These are phyloP conservation scores for Diarsia dahlii DNA, from an alignment of 2,888 invertebrate genomes.

Conservation along the genomic window DNA sequence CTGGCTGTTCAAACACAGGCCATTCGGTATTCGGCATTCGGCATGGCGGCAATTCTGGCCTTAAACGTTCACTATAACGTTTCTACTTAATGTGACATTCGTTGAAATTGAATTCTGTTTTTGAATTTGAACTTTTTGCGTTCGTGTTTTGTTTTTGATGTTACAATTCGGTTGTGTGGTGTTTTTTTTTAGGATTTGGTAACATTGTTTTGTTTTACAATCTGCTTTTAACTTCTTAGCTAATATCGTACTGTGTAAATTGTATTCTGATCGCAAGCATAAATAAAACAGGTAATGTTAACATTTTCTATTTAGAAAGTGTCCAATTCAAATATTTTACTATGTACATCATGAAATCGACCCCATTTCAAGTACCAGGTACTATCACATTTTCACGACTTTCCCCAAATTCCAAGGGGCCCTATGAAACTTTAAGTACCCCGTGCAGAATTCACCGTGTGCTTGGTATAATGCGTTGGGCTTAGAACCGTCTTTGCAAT, in stretches of 20 bases:
- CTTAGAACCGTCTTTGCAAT: constrained; percentile 21
- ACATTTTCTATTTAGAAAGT: neutral
- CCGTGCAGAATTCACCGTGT: neutral
- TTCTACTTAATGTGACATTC: constrained; percentile 38
- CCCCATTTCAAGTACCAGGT: neutral
- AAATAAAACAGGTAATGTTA: neutral
- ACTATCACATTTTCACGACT: too few species aligned
- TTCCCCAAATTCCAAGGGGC: neutral
- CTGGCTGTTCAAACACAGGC: constrained; percentile 58
- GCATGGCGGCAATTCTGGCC: constrained; percentile 41
- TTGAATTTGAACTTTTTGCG: constrained; percentile 33
- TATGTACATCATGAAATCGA: neutral
- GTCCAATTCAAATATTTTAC: neutral
- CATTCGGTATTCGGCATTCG: constrained; percentile 42
- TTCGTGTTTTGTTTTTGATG: constrained; percentile 14
- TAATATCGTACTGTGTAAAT: neutral
- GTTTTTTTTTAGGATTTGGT: constrained; percentile 8
- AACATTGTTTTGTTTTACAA: neutral
- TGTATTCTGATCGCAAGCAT: neutral
- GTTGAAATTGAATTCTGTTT: constrained; percentile 46
- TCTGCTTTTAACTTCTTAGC: neutral
- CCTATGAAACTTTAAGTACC: constrained; percentile 4
- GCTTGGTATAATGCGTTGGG: neutral
- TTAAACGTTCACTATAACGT: constrained; percentile 29
- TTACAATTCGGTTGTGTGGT: neutral